Evolutionary conservation across 1,140 invertebrate species (phyloP).

Genomic region (Drosophila fuyamai): DNA sequence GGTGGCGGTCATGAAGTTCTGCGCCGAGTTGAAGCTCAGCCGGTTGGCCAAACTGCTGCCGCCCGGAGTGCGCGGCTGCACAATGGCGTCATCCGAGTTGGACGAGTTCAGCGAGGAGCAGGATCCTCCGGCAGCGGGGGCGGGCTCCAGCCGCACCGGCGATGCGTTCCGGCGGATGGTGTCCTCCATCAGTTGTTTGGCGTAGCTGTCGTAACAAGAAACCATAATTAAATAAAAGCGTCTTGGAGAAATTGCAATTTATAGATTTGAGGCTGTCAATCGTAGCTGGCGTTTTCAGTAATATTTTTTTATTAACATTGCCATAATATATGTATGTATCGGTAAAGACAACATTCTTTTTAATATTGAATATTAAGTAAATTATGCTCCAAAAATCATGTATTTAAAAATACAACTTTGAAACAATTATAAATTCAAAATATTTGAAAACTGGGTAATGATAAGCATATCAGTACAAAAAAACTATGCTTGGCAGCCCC

Average conservation of each 20-base stretch:
- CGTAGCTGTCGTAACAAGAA: constrained; percentile 87
- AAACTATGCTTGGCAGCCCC: neutral
- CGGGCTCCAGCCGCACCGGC: constrained; percentile 90
- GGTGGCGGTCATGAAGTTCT: constrained; percentile 81
- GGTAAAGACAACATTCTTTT: too few relatives aligned
- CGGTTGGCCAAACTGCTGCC: constrained; percentile 77
- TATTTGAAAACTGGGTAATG: too few relatives aligned
- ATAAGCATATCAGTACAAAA: neutral
- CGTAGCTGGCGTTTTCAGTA: constrained; percentile 4
- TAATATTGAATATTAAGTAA: too few relatives aligned
- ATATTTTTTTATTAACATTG: neutral
- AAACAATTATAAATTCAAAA: neutral
- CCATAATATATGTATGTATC: neutral
- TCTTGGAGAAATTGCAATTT: neutral
- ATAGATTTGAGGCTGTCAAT: neutral
- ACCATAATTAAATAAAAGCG: neutral
- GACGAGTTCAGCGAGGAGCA: constrained; percentile 90
- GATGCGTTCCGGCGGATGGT: constrained; percentile 96
- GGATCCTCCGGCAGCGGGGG: constrained; percentile 84
- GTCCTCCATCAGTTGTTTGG: constrained; percentile 95
- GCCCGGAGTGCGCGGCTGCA: constrained; percentile 73
- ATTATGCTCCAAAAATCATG: too few relatives aligned
- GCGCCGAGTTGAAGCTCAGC: constrained; percentile 82
- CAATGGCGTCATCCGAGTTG: constrained; percentile 89
- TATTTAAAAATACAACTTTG: too few relatives aligned